A percentile compares a stretch with the other conserved stretches of the same genome.
These are phyloP conservation scores for Knipowitschia caucasica DNA, from an alignment of 2,797 vertebrate genomes.

Conservation along the genomic window DNA sequence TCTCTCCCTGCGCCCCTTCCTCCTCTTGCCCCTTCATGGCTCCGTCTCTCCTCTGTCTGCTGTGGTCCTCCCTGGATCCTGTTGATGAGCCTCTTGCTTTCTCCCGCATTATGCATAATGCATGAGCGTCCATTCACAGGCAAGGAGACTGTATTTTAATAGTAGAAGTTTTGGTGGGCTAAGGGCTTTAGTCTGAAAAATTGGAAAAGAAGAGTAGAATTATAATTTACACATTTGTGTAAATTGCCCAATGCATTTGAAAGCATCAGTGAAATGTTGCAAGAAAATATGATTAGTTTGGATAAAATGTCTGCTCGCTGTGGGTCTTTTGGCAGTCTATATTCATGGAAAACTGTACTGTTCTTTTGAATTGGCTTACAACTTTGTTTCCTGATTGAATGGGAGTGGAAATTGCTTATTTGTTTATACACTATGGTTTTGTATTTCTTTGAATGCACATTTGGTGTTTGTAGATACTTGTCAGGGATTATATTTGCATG, in stretches of 20 bases:
- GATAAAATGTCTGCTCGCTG: conserved; percentile 1
- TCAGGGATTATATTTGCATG: conserved; percentile 36
- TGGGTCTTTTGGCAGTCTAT: not conserved
- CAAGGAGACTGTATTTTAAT: conserved; percentile 39
- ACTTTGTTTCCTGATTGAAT: not conserved
- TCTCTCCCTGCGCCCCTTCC: not conserved
- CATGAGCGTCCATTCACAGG: conserved; percentile 46
- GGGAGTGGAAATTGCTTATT: not conserved
- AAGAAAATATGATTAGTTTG: conserved; percentile 9
- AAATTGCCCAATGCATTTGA: conserved; percentile 1
- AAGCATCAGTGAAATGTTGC: not conserved
- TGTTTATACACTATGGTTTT: not conserved
- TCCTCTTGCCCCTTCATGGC: conserved; percentile 28
- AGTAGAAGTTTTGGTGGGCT: conserved; percentile 49
- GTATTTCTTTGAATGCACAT: conserved; percentile 32
- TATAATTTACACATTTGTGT: conserved; percentile 23
- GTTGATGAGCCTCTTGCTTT: conserved; percentile 57
- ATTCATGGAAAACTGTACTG: conserved; percentile 5
- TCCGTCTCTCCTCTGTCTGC: conserved; percentile 50
- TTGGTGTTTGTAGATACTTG: conserved; percentile 15
- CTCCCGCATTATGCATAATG: conserved; percentile 63
- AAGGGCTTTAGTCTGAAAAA: conserved; percentile 31
- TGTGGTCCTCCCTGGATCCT: conserved; percentile 57
- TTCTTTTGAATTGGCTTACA: conserved; percentile 2
- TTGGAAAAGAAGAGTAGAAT: conserved; percentile 31